phyloP scores from a whole-genome alignment of 2,113 vertebrate species.

The Mormoops blainvillei region DNA sequence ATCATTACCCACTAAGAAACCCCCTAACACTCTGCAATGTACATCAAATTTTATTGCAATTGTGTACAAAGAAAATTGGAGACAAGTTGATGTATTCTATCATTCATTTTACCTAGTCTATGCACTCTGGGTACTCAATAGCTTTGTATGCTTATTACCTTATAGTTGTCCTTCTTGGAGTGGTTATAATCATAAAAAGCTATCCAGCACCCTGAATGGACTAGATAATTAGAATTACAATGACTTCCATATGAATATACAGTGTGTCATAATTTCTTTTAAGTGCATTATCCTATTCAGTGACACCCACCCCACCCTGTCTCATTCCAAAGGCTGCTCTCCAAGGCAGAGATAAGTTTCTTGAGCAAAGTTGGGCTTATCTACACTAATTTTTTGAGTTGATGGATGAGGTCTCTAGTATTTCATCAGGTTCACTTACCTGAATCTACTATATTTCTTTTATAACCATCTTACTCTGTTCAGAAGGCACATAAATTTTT shows the following conservation, averaged over 20 bases:
- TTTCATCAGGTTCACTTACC: conserved; percentile 55
- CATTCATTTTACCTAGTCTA: conserved; percentile 54
- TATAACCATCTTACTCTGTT: conserved; percentile 57
- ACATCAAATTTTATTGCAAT: conserved; percentile 60
- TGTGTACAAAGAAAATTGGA: conserved; percentile 57
- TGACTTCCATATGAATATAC: conserved; percentile 58
- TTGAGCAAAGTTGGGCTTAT: background rate
- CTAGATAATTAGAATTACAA: conserved; percentile 65
- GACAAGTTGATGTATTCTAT: conserved; percentile 54
- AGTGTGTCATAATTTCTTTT: conserved; percentile 37
- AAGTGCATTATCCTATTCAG: conserved; percentile 40
- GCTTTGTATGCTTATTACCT: conserved; percentile 41
- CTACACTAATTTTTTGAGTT: conserved; percentile 19
- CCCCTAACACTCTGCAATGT: conserved; percentile 46
- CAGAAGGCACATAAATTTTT: conserved; percentile 54
- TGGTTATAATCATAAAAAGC: conserved; percentile 41
- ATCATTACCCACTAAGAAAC: conserved; percentile 63
- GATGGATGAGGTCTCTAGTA: conserved; percentile 49
- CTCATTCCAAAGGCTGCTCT: conserved; percentile 17
- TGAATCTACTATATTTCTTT: conserved; percentile 51
- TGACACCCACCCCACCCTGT: background rate
- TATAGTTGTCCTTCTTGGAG: conserved; percentile 60
- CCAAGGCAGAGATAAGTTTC: background rate
- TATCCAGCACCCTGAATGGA: conserved; percentile 37
- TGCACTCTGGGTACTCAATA: conserved; percentile 21